A percentile compares a stretch with the other conserved stretches of the same genome.
These are phyloP conservation scores for Lymantria monacha DNA, from an alignment of 2,888 invertebrate genomes.

Conservation along the genomic window DNA sequence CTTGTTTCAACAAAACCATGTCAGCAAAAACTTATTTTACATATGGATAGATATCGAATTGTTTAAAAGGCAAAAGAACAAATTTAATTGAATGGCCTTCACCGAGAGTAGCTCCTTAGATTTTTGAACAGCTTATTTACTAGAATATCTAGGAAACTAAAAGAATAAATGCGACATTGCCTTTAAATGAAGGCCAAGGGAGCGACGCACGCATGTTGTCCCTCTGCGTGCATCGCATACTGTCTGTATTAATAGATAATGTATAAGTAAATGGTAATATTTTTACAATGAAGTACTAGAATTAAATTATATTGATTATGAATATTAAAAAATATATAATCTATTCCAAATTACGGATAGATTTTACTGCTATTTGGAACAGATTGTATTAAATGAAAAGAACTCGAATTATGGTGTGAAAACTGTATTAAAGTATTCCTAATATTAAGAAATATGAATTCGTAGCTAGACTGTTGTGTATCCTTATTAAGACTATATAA, in stretches of 20 bases:
- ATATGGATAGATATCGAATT: neutral
- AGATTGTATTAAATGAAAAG: no score
- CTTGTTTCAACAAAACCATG: neutral
- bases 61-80: neutral
- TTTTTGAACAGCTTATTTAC: conserved; percentile 13
- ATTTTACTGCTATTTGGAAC: no score
- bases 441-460: no score
- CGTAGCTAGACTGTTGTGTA: no score
- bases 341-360: no score
- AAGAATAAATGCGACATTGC: conserved; percentile 40
- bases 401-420: no score
- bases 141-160: conserved; percentile 29
- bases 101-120: neutral
- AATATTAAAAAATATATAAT: no score
- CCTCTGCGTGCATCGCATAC: conserved; percentile 49
- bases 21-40: neutral
- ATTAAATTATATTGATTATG: no score
- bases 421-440: no score
- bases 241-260: conserved; percentile 7
- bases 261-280: conserved; percentile 18
- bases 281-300: neutral
- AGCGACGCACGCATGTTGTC: conserved; percentile 41
- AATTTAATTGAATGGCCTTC: conserved; percentile 5
- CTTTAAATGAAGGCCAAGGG: conserved; percentile 46
- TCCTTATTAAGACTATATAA: no score